Evolutionary conservation across 2,797 vertebrate species (phyloP).

Genomic region (Spondyliosoma cantharus): DNA sequence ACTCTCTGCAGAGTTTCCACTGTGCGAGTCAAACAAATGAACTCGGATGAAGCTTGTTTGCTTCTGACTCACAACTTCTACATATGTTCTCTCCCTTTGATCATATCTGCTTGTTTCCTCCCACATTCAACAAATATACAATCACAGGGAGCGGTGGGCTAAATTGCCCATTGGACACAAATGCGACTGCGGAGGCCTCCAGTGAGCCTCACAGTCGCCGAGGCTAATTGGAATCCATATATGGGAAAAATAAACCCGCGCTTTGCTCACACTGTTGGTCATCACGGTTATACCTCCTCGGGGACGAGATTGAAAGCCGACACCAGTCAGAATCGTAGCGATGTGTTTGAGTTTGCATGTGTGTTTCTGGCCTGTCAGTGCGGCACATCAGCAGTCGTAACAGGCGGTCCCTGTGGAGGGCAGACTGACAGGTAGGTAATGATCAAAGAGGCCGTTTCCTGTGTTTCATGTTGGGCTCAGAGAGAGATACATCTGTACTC

Average conservation of each 20-base stretch:
- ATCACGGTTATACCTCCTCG: constrained; percentile 76
- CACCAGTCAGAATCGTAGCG: constrained; percentile 63
- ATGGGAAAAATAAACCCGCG: constrained; percentile 74
- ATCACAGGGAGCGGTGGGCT: constrained; percentile 36
- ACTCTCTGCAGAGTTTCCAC: constrained; percentile 6
- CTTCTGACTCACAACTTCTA: constrained; percentile 31
- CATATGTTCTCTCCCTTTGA: constrained; percentile 46
- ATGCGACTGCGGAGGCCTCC: constrained; percentile 45
- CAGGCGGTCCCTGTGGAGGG: constrained; percentile 80
- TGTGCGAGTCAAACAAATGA: constrained; percentile 48
- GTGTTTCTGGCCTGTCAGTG: constrained; percentile 81
- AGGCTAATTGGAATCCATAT: constrained; percentile 81
- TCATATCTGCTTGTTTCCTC: constrained; percentile 50
- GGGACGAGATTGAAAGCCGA: constrained; percentile 72
- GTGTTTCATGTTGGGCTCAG: constrained; percentile 81
- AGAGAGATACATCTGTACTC: constrained; percentile 80
- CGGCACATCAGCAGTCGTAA: constrained; percentile 80
- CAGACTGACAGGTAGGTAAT: constrained; percentile 85
- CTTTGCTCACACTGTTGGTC: constrained; percentile 70
- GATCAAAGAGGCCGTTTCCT: constrained; percentile 86
- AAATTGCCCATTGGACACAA: constrained; percentile 50
- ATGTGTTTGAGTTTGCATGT: constrained; percentile 71
- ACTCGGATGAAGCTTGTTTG: constrained; percentile 48
- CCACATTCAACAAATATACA: constrained; percentile 57
- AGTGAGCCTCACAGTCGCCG: constrained; percentile 53